Base-by-base conservation (phyloP, 1,140 invertebrate species). In the Rhyzopertha dominica region DNA sequence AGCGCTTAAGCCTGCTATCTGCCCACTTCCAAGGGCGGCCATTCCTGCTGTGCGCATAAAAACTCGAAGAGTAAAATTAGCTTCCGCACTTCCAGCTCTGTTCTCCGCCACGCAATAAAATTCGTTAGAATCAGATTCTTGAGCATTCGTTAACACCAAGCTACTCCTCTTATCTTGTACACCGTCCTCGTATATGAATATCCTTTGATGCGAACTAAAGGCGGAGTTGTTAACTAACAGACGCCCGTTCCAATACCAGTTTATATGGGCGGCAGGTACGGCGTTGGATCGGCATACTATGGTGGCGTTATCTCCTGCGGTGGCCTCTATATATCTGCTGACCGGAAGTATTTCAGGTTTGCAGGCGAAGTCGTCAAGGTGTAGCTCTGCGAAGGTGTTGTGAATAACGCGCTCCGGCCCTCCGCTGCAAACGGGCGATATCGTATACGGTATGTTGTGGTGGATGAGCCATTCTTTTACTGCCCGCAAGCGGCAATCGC, bases 71-170 rank as follows among this genome's bases (percentile, higher is more conserved):
- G 90, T 93, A 58, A 91, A 92, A 63, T 94, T 94, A 1, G 87
- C 85, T 70, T 91, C 86, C n/a, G 88, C 86, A 59, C 82, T 87
- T 2, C 94, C 95, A 7, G 88, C 91, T 39, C 84, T 78, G 67
- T 97, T 97, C 60, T 91, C 86, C 10, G 90, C 90, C 0, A 90
- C 80, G 66, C 93, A 96, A 56, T 85, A 85, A 70, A 95, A 95
- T 54, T 90, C 87, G 18, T 82, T 87, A 18, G 86, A 84, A 63
- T 96, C 91, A 4, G 85, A 79, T 61, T 91, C 85, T 61, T 87
- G 85, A 9, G 89, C 85, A 61, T 91, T 88, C 18, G 85, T 89
- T 36, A 96, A 75, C 18, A 93, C 76, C 30, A 98, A 72, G 4
- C 78, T 78, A 35, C 87, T 91, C 28, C 75, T 79, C 65, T 88